These are phyloP conservation scores for Xenopus petersii DNA, from an alignment of 2,797 vertebrate genomes.

Conservation along the genomic window DNA sequence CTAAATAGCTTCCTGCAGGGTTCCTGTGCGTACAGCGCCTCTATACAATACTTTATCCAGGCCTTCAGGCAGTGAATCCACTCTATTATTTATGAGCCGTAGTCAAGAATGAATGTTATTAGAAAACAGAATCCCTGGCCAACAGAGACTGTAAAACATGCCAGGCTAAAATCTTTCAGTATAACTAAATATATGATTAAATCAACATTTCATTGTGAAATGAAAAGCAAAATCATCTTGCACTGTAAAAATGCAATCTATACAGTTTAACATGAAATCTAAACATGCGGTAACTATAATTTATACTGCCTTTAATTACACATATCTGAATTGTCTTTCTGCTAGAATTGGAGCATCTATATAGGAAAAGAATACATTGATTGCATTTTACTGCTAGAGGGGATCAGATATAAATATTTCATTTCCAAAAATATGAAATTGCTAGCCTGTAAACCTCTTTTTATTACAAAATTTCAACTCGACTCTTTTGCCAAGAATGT, in stretches of 20 bases:
- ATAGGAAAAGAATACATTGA: neutral
- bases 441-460: constrained; percentile 21
- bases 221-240: no score
- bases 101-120: constrained; percentile 21
- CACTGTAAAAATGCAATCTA: no score
- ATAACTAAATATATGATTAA: neutral
- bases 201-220: no score
- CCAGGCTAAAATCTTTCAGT: constrained; percentile 2
- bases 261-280: no score
- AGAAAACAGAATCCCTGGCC: constrained; percentile 35
- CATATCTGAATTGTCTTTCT: neutral
- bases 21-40: constrained; percentile 33
- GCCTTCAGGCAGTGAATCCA: constrained; percentile 13
- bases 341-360: neutral
- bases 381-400: constrained; percentile 26
- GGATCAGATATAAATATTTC: constrained; percentile 33
- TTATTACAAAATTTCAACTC: constrained; percentile 32
- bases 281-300: no score
- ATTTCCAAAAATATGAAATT: constrained; percentile 37
- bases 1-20: constrained; percentile 26
- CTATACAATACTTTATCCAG: constrained; percentile 30
- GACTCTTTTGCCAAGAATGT: constrained; percentile 38
- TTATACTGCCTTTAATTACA: neutral
- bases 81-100: constrained; percentile 31
- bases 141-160: neutral